phyloP scores from a whole-genome alignment of 2,888 invertebrate species.

The Zaprionus lineosus region DNA sequence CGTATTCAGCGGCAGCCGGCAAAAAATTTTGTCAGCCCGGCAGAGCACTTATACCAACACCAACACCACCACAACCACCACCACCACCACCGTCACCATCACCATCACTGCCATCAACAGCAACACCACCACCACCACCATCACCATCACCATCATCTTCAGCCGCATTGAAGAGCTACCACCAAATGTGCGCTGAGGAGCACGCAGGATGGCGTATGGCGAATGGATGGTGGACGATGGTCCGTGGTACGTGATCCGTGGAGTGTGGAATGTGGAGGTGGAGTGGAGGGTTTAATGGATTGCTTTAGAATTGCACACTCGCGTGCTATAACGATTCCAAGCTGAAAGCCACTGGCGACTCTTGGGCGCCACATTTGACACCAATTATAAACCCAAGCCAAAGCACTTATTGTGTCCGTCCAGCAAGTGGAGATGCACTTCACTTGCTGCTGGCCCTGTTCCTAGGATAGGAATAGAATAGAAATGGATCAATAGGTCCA shows the following conservation, averaged over 20 bases:
- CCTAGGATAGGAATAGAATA: too few relatives aligned
- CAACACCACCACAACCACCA: slow-evolving; percentile 22
- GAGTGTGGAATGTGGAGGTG: too few relatives aligned
- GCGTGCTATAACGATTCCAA: slow-evolving; percentile 30
- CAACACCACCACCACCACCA: slow-evolving; percentile 25
- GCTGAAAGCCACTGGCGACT: slow-evolving; percentile 40
- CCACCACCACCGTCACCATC: slow-evolving; percentile 25
- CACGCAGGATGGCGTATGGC: too few relatives aligned
- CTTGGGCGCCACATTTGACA: slow-evolving; percentile 47
- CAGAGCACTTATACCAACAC: background rate
- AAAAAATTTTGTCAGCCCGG: slow-evolving; percentile 47
- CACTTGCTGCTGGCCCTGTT: too few relatives aligned
- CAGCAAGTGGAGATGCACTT: too few relatives aligned
- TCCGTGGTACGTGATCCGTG: too few relatives aligned
- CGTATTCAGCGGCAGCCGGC: slow-evolving; percentile 73
- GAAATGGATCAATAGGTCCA: too few relatives aligned
- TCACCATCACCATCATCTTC: background rate
- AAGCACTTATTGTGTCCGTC: background rate
- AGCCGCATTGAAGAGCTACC: slow-evolving; percentile 25
- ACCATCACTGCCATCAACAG: slow-evolving; percentile 24
- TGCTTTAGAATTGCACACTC: slow-evolving; percentile 43
- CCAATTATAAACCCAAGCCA: background rate
- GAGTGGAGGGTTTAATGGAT: slow-evolving; percentile 27
- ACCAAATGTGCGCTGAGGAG: slow-evolving; percentile 7
- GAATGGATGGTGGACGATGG: too few relatives aligned